Evolutionary conservation across 2,797 vertebrate genomes (phyloP).

Genomic region (Rhynchotus rufescens): DNA sequence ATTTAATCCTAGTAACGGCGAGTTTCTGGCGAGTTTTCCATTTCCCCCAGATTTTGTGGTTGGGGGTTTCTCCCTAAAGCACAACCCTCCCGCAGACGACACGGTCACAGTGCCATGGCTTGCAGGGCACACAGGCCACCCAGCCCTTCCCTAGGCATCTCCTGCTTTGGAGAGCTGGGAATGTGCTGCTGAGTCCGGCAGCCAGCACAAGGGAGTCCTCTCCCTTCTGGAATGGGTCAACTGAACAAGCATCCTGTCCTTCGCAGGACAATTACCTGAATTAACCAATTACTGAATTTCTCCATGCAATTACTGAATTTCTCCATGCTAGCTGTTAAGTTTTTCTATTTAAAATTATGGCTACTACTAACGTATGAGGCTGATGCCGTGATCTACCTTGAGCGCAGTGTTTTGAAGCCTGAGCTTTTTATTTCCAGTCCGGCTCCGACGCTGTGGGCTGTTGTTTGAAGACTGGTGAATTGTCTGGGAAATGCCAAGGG

Average conservation of each 20-base stretch:
- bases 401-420: background rate
- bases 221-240: too few species aligned
- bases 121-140: background rate
- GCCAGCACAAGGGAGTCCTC: background rate
- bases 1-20: slow-evolving; percentile 39
- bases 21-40: background rate
- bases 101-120: background rate
- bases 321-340: background rate
- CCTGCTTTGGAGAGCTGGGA: background rate
- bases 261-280: too few species aligned
- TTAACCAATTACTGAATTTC: background rate
- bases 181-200: background rate
- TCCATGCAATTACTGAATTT: background rate
- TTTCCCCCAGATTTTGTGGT: background rate
- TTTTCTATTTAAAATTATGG: background rate
- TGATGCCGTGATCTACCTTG: background rate
- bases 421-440: background rate
- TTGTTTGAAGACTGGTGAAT: background rate
- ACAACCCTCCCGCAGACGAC: background rate
- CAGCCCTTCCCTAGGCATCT: background rate
- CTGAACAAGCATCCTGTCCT: background rate
- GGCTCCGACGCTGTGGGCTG: background rate
- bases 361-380: background rate
- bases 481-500: background rate
- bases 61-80: background rate